Evolutionary conservation across 2,797 vertebrate genomes (phyloP).

Genomic region (Monodelphis domestica): DNA sequence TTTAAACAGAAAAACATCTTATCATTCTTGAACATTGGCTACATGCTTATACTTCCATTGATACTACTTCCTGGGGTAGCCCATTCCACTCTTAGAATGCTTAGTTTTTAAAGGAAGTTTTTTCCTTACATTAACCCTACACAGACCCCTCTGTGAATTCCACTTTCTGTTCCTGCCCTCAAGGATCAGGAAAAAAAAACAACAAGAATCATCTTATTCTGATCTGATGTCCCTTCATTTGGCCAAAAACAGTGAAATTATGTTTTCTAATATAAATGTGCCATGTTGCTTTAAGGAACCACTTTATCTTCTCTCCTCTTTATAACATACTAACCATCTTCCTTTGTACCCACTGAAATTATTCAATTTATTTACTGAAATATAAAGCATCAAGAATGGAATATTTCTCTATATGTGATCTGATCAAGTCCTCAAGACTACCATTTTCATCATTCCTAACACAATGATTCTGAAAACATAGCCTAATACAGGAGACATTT

Average conservation of each 20-base stretch:
- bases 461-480: neutral
- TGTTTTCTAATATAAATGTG: neutral
- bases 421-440: neutral
- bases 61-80: too few relatives aligned
- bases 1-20: too few relatives aligned
- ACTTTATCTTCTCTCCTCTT: neutral
- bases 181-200: neutral
- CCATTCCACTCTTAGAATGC: too few relatives aligned
- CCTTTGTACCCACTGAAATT: neutral
- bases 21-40: too few relatives aligned
- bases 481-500: neutral
- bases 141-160: neutral
- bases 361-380: too few relatives aligned
- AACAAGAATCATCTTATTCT: neutral
- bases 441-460: neutral
- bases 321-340: neutral
- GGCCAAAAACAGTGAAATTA: neutral
- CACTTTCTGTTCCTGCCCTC: neutral
- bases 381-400: neutral
- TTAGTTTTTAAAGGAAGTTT: neutral
- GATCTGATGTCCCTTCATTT: neutral
- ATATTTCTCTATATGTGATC: neutral
- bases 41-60: too few relatives aligned
- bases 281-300: neutral
- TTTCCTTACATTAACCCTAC: neutral